Base-by-base conservation (phyloP, 1,140 invertebrate species). In the Trachymyrmex cornetzi region DNA sequence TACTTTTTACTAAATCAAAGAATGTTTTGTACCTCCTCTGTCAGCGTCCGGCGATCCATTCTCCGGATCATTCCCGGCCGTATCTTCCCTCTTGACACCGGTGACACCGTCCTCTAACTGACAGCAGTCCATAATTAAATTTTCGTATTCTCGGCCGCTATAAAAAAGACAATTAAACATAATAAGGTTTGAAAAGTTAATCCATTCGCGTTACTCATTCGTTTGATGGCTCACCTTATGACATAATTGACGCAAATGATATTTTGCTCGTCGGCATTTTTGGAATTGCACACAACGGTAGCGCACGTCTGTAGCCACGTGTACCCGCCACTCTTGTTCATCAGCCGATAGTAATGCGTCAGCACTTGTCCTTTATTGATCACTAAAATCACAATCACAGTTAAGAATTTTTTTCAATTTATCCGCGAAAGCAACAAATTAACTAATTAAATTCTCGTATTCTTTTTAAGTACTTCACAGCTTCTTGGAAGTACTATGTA, bases 181-280 rank as follows among this genome's bases (percentile, higher is more conserved):
- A 30, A 38, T 55, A 24, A 55, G 19, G 16, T 34, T 55, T 57
- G 22, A 24, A 34, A 53, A 67, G 4, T 0, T 1, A 81, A n/a
- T 50, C 14, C 0, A 12, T 44, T 27, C 50, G 30, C 50, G 30
- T 53, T 7, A 53, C 11, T 66, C n/a, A n/a, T 5, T 48, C 16
- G 50, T 12, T 55, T 22, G 14, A 27, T 1, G 22, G 75, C 24
- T 96, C 96, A 98, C 98, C 98, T 98, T 91, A 99, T 97, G 77
- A 99, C 98, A 95, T 99, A 99, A 96, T 99, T 99, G 85, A 99
- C 98, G 93, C 98, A 99, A 87, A 99, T 99, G 86, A 99, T 98
- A 94, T 98, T 99, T 95, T 99, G 98, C 93, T 99, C 98, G 86
- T 99, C 98, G 4, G 98, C 97, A 92, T 99, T 99, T 95, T 99